Percentiles rank a stretch among this genome's conserved stretches.
phyloP scores from a whole-genome alignment of 2,888 invertebrate species.

The Tipula helvola region DNA sequence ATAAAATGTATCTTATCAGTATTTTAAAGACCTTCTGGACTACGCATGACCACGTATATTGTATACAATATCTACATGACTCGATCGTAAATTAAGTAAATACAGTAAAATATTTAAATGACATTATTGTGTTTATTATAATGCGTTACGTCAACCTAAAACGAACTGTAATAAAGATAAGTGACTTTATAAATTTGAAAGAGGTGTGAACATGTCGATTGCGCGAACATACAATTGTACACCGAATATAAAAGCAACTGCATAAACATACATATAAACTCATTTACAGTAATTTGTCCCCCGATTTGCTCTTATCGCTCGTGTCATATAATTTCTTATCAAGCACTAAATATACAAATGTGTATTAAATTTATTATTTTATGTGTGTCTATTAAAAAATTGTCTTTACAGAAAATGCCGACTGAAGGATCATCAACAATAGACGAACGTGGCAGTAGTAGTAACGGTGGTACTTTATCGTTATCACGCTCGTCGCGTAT shows the following conservation, averaged over 20 bases:
- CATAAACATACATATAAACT: not conserved
- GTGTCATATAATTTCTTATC: not conserved
- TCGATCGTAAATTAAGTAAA: not conserved
- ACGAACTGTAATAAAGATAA: not conserved
- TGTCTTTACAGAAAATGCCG: slow-evolving; percentile 24
- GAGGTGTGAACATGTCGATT: not conserved
- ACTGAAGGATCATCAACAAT: slow-evolving; percentile 25
- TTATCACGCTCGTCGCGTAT: slow-evolving; percentile 39
- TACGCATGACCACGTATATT: not conserved
- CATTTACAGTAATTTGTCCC: not conserved
- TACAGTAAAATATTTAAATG: not conserved
- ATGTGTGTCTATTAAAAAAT: not conserved
- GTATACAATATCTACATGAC: not conserved
- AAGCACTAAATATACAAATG: not conserved
- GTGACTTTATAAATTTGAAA: not conserved
- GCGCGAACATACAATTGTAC: not conserved
- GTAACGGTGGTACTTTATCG: slow-evolving; percentile 20
- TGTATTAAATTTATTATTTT: not conserved
- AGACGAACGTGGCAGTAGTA: slow-evolving; percentile 22
- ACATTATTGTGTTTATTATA: not conserved
- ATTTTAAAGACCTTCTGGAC: not conserved
- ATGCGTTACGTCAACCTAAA: not conserved
- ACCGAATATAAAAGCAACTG: not conserved
- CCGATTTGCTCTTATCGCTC: not conserved
- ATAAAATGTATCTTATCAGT: not conserved